Evolutionary conservation across 2,113 vertebrate genomes (phyloP).

Genomic region (Gymnocephalus cernua): DNA sequence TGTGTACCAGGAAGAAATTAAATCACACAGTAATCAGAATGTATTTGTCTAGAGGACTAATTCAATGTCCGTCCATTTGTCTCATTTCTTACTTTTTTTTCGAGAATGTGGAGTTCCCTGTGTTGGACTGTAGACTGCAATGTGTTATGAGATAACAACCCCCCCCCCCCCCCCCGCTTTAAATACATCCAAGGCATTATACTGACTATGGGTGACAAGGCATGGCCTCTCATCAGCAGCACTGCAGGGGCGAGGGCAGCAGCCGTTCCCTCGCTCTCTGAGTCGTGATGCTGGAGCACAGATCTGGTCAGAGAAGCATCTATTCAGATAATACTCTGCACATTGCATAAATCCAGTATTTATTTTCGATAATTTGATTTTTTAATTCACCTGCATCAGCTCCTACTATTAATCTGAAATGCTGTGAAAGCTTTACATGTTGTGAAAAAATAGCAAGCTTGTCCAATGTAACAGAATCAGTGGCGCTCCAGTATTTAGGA

Average conservation of each 20-base stretch:
- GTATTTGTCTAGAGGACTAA: slow-evolving; percentile 1
- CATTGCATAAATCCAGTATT: background rate
- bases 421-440: background rate
- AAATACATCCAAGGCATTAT: slow-evolving; percentile 1
- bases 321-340: background rate
- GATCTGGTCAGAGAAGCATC: slow-evolving; percentile 13
- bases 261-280: background rate
- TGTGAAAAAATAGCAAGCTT: slow-evolving; percentile 1
- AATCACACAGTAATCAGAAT: slow-evolving; percentile 18
- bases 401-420: background rate
- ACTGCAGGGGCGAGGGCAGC: background rate
- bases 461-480: background rate
- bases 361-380: background rate
- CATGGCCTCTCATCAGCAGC: slow-evolving; percentile 4
- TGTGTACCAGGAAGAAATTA: background rate
- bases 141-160: slow-evolving; percentile 1
- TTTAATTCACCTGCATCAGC: background rate
- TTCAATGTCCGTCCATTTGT: background rate
- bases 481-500: background rate
- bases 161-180: background rate
- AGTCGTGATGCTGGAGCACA: slow-evolving; percentile 38
- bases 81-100: background rate
- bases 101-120: background rate
- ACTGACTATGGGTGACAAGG: slow-evolving; percentile 21
- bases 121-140: background rate